These are phyloP conservation scores for Pipistrellus pygmaeus DNA, from an alignment of 2,797 vertebrate genomes.

Conservation along the genomic window DNA sequence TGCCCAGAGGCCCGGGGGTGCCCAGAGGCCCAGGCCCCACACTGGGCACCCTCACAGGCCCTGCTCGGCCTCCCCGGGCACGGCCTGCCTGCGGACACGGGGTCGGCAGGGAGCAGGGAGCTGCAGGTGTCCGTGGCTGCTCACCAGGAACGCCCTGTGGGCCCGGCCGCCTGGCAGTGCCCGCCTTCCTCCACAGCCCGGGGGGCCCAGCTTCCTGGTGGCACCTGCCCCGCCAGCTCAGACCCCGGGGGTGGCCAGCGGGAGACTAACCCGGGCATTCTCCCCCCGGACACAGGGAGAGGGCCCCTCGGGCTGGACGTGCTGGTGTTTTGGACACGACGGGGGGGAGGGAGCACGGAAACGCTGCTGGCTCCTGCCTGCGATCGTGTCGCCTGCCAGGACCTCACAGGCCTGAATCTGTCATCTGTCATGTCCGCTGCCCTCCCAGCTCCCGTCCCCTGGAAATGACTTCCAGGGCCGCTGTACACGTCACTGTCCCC, in stretches of 20 bases:
- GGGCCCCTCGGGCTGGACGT: accelerated
- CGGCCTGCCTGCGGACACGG: neutral
- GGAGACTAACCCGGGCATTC: accelerated
- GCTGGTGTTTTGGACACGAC: neutral
- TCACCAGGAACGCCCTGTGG: accelerated
- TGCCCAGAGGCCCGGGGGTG: neutral
- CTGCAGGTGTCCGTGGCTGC: neutral
- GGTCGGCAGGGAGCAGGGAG: neutral
- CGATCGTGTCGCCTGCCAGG: neutral
- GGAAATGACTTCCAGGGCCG: no score
- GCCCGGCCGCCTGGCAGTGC: neutral
- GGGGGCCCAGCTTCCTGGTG: accelerated
- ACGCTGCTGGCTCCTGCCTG: neutral
- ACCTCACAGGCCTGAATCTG: neutral
- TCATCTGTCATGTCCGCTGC: neutral
- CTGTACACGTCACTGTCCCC: no score
- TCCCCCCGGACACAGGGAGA: accelerated
- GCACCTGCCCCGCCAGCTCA: accelerated
- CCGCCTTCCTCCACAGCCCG: accelerated
- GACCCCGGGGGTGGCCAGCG: no score
- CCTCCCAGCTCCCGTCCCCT: neutral
- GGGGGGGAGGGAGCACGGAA: neutral
- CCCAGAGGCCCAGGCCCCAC: neutral
- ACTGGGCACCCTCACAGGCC: neutral
- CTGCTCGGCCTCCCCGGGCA: neutral